Conservation (phyloP, 2,888 invertebrate species). For the Camptogramma bilineatum region DNA sequence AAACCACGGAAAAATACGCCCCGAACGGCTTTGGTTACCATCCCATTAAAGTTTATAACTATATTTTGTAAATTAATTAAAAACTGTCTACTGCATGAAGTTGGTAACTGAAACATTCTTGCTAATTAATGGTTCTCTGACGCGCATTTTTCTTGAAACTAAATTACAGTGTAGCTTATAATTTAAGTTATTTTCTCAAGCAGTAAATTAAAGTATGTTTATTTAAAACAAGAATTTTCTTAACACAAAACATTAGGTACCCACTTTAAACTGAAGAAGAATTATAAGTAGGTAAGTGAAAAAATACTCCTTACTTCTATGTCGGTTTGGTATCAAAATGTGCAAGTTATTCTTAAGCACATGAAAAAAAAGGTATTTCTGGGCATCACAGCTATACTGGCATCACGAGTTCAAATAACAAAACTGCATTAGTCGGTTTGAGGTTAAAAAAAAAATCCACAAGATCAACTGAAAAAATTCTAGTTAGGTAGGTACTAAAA, state of each 20-base stretch:
- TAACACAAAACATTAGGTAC: background rate
- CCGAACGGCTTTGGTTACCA: conserved; percentile 46
- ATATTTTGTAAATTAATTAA: conserved; percentile 63
- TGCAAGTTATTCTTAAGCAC: too few species aligned
- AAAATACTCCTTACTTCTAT: too few species aligned
- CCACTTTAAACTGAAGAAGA: background rate
- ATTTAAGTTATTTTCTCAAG: conserved; percentile 23
- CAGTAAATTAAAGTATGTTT: conserved; percentile 50
- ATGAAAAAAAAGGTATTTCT: too few species aligned
- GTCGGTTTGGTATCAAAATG: too few species aligned
- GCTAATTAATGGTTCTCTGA: conserved; percentile 35
- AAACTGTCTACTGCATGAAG: conserved; percentile 58
- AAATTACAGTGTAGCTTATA: conserved; percentile 32
- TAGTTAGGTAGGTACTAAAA: too few species aligned
- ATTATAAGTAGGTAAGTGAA: background rate
- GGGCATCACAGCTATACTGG: too few species aligned
- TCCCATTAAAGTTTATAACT: conserved; percentile 56
- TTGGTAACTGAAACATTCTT: conserved; percentile 45
- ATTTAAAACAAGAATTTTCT: conserved; percentile 4
- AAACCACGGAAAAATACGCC: conserved; percentile 44
- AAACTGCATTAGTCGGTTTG: too few species aligned
- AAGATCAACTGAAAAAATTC: too few species aligned
- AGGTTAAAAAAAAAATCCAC: too few species aligned
- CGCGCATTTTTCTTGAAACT: conserved; percentile 29
- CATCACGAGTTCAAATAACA: too few species aligned